A percentile compares a stretch with the other conserved stretches of the same genome.
phyloP scores from a whole-genome alignment of 1,140 invertebrate genomes.

The Caenorhabditis briggsae region DNA sequence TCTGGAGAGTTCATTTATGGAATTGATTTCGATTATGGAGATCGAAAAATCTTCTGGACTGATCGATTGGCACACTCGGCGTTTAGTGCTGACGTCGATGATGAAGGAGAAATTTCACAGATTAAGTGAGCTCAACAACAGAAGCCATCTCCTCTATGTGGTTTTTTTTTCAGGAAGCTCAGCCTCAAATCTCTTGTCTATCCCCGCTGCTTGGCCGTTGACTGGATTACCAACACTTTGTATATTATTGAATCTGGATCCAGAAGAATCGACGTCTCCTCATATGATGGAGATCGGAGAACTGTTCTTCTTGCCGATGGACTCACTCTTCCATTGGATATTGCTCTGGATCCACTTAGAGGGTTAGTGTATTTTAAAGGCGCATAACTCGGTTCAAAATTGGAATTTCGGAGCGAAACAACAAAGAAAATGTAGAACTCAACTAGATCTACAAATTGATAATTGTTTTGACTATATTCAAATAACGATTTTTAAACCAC shows the following conservation, averaged over 20 bases:
- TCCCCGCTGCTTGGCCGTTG: conserved; percentile 89
- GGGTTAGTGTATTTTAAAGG: conserved; percentile 81
- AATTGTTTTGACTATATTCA: no score
- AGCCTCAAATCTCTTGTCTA: conserved; percentile 87
- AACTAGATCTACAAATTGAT: no score
- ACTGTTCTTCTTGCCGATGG: conserved; percentile 92
- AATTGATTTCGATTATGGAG: conserved; percentile 88
- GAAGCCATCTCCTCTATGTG: no score
- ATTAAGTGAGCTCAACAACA: conserved; percentile 75
- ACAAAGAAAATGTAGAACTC: no score
- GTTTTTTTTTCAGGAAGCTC: conserved; percentile 82
- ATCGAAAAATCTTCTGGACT: conserved; percentile 89
- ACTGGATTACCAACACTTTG: conserved; percentile 95
- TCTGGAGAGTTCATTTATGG: conserved; percentile 80
- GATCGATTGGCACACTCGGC: conserved; percentile 75
- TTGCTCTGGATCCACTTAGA: conserved; percentile 89
- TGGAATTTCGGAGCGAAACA: no score
- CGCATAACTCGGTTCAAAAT: no score
- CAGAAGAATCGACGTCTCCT: conserved; percentile 92
- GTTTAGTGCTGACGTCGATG: conserved; percentile 75
- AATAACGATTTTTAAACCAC: no score
- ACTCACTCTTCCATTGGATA: conserved; percentile 89
- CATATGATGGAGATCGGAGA: conserved; percentile 86
- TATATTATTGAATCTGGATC: conserved; percentile 93
- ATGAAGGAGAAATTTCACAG: conserved; percentile 77